These are phyloP conservation scores for Limnothrissa miodon DNA, from an alignment of 2,113 vertebrate genomes.

Conservation along the genomic window DNA sequence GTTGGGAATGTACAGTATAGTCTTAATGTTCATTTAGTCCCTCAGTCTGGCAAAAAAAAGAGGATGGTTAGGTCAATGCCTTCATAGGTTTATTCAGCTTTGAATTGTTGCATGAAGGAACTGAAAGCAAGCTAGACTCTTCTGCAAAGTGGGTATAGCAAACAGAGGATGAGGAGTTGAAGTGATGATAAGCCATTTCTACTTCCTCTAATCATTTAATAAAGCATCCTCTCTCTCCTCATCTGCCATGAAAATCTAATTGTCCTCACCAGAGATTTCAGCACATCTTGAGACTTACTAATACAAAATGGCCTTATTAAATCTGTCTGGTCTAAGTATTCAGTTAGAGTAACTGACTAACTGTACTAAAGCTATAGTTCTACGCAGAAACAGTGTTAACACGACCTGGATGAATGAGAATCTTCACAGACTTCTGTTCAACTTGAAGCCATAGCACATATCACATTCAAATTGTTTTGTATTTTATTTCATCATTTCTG, in stretches of 20 bases:
- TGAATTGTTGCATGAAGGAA: not conserved
- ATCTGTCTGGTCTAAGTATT: too few species aligned
- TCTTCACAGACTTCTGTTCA: too few species aligned
- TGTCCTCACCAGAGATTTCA: not conserved
- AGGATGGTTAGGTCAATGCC: not conserved
- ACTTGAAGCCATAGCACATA: not conserved
- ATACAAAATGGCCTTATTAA: too few species aligned
- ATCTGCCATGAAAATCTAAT: not conserved
- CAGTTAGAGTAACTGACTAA: too few species aligned
- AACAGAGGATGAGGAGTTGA: not conserved
- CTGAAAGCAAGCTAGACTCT: not conserved
- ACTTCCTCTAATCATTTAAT: not conserved
- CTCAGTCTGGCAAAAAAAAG: too few species aligned
- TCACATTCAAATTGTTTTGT: too few species aligned
- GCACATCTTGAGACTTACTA: too few species aligned
- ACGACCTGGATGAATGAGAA: too few species aligned
- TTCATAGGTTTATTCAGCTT: not conserved
- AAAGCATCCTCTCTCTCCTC: not conserved
- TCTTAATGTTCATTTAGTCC: too few species aligned
- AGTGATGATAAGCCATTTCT: not conserved
- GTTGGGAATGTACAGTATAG: too few species aligned
- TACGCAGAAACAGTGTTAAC: too few species aligned
- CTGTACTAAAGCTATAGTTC: too few species aligned
- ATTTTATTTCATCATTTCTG: not conserved
- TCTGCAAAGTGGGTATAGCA: not conserved